Conservation (phyloP, 64 coral and sea anemone species). For the Porites lutea region DNA sequence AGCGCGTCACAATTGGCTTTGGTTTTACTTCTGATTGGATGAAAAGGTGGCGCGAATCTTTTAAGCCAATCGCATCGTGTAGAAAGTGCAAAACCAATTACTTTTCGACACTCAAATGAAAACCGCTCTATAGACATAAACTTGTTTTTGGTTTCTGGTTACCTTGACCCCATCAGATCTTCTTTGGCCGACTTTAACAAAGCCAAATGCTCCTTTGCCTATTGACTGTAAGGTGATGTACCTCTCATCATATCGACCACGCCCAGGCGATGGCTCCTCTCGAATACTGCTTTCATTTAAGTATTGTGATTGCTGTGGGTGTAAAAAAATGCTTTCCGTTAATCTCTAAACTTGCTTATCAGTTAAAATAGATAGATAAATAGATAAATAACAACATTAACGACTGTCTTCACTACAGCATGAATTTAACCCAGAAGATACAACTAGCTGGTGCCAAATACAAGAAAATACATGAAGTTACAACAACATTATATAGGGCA, state of each 20-base stretch:
- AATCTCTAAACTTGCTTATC: not conserved
- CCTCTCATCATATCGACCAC: conserved; percentile 91
- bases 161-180: conserved; percentile 84
- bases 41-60: too few species aligned
- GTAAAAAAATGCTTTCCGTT: not conserved
- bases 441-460: too few species aligned
- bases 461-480: too few species aligned
- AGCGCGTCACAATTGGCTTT: too few species aligned
- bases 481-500: too few species aligned
- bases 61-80: too few species aligned
- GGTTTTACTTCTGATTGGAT: too few species aligned
- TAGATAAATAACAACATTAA: too few species aligned
- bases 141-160: not conserved
- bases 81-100: too few species aligned
- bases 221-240: conserved; percentile 85
- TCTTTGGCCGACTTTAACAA: conserved; percentile 90
- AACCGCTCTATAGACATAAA: not conserved
- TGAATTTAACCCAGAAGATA: too few species aligned
- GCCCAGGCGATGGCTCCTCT: conserved; percentile 79
- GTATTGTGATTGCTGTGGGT: not conserved
- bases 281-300: conserved; percentile 62
- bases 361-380: not conserved
- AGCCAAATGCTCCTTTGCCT: conserved; percentile 98
- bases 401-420: too few species aligned
- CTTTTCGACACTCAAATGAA: too few species aligned